Percentiles rank a stretch among this genome's conserved stretches.
phyloP scores from a whole-genome alignment of 2,797 vertebrate genomes.

The Rhadinocentrus ornatus region DNA sequence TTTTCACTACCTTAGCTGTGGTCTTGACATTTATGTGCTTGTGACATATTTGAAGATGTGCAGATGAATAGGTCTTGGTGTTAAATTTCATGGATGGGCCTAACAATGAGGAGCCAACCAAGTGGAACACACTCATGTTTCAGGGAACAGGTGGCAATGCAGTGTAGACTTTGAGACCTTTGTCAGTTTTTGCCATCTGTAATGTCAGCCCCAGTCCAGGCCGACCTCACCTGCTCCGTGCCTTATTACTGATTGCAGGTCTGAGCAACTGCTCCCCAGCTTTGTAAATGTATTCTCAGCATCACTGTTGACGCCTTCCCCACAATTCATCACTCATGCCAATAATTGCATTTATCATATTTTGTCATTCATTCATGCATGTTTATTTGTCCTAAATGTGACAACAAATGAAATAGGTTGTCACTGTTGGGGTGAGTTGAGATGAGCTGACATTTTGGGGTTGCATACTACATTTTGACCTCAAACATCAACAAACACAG shows the following conservation, averaged over 20 bases:
- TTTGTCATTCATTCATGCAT: constrained; percentile 31
- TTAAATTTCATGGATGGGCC: constrained; percentile 35
- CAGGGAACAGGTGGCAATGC: constrained; percentile 73
- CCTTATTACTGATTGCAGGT: constrained; percentile 60
- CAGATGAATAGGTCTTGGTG: constrained; percentile 15
- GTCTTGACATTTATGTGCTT: constrained; percentile 18
- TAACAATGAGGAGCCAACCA: constrained; percentile 46
- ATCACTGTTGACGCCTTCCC: neutral
- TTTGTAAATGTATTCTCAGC: neutral
- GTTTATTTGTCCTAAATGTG: constrained; percentile 52
- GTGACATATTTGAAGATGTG: constrained; percentile 47
- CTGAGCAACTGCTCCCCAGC: constrained; percentile 9
- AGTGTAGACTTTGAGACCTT: constrained; percentile 35
- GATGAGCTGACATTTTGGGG: constrained; percentile 71
- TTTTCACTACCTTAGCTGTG: neutral
- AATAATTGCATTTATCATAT: constrained; percentile 27
- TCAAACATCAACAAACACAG: constrained; percentile 34
- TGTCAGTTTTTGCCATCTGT: constrained; percentile 52
- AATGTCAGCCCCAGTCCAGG: constrained; percentile 43
- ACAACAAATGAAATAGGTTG: constrained; percentile 29
- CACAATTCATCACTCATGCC: constrained; percentile 13
- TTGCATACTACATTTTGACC: constrained; percentile 46
- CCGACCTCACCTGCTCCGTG: constrained; percentile 19
- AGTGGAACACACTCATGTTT: constrained; percentile 70
- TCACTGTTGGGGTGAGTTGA: constrained; percentile 33